phyloP scores from a whole-genome alignment of 2,888 invertebrate genomes.

The Limnephilus marmoratus region DNA sequence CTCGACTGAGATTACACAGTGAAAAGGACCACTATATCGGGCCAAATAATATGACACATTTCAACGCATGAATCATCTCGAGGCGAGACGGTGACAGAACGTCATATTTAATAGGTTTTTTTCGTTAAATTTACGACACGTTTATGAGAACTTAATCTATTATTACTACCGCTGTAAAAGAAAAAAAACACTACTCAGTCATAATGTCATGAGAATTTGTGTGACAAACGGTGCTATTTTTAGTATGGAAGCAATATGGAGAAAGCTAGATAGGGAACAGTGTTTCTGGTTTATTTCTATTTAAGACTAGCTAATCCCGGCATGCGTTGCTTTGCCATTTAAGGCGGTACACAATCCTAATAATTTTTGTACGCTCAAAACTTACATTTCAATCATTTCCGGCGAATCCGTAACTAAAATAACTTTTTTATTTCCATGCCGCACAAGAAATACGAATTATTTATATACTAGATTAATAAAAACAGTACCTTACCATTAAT shows the following conservation, averaged over 20 bases:
- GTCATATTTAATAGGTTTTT: background rate
- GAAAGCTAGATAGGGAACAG: background rate
- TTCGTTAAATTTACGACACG: slow-evolving; percentile 2
- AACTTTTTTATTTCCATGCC: too few species aligned
- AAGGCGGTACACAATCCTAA: too few species aligned
- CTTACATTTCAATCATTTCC: too few species aligned
- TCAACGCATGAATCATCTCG: background rate
- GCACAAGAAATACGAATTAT: too few species aligned
- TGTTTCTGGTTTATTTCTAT: background rate
- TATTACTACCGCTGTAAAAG: background rate
- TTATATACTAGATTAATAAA: too few species aligned
- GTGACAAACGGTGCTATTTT: background rate
- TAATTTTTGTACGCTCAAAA: too few species aligned
- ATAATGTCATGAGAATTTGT: background rate
- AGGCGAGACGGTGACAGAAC: background rate
- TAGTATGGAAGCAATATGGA: background rate
- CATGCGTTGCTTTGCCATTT: too few species aligned
- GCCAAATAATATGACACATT: background rate
- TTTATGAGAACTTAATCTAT: background rate
- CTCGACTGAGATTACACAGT: background rate
- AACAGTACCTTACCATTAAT: too few species aligned
- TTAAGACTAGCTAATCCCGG: too few species aligned
- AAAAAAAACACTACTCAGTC: background rate
- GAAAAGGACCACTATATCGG: background rate
- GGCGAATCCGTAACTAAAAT: too few species aligned